phyloP scores from a whole-genome alignment of 2,797 vertebrate species.

The Sebastes matsubarae region DNA sequence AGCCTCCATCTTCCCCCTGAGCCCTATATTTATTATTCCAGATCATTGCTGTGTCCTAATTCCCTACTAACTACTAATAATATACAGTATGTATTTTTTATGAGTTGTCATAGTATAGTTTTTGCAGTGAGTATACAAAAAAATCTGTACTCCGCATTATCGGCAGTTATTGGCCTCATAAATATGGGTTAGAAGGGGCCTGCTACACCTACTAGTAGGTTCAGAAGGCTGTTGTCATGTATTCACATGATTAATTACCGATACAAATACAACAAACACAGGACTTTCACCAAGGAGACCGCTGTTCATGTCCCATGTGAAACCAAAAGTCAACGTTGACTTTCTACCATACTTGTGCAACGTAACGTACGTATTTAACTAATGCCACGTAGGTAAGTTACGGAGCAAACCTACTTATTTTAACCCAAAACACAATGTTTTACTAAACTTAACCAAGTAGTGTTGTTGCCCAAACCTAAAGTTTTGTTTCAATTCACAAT shows the following conservation, averaged over 20 bases:
- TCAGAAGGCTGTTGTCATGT: fast-evolving
- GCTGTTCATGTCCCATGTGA: too few relatives aligned
- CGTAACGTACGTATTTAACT: too few relatives aligned
- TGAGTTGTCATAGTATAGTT: not conserved
- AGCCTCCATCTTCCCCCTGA: not conserved
- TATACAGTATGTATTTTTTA: not conserved
- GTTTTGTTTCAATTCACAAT: too few relatives aligned
- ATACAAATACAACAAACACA: not conserved
- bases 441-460: too few relatives aligned
- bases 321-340: too few relatives aligned
- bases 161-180: fast-evolving
- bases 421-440: too few relatives aligned
- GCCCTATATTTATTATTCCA: not conserved
- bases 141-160: not conserved
- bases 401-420: too few relatives aligned
- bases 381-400: too few relatives aligned
- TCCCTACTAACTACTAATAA: not conserved
- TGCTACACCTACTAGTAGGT: not conserved
- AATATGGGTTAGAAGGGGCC: not conserved
- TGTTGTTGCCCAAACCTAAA: too few relatives aligned
- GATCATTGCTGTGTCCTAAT: not conserved
- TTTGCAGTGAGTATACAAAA: not conserved
- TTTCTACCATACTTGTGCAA: fast-evolving
- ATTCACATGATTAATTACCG: fast-evolving
- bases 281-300: too few relatives aligned